These are phyloP conservation scores for Cataglyphis livida DNA, from an alignment of 2,888 invertebrate species.

Conservation along the genomic window DNA sequence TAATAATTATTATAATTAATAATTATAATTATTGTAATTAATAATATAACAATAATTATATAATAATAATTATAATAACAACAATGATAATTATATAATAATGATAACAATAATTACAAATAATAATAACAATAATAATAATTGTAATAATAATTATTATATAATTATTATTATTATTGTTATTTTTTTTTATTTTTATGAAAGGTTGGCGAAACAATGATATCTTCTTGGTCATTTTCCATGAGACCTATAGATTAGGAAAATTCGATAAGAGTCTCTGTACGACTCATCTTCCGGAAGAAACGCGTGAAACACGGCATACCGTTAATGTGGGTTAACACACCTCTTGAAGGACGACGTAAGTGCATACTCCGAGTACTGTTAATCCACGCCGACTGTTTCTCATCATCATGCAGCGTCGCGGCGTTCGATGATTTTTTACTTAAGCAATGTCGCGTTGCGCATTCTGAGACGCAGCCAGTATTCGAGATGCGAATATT, in stretches of 20 bases:
- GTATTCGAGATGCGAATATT: background rate
- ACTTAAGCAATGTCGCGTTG: slow-evolving; percentile 51
- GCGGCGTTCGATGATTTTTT: slow-evolving; percentile 61
- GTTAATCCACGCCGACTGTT: slow-evolving; percentile 55
- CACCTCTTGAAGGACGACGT: slow-evolving; percentile 57
- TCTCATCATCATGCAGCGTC: slow-evolving; percentile 66
- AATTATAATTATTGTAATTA: no score
- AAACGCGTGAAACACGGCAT: slow-evolving; percentile 42
- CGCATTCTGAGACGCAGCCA: slow-evolving; percentile 48
- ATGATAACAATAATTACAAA: no score
- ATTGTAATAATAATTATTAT: no score
- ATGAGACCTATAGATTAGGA: slow-evolving; percentile 19
- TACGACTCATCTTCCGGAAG: slow-evolving; percentile 47
- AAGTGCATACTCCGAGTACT: slow-evolving; percentile 62
- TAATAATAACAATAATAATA: no score
- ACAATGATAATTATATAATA: no score
- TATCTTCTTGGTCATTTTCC: slow-evolving; percentile 25
- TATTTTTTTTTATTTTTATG: background rate
- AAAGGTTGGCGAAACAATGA: background rate
- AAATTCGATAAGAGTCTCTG: background rate
- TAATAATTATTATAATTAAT: no score
- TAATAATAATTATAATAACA: no score
- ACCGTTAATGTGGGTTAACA: slow-evolving; percentile 67
- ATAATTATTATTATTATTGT: no score
- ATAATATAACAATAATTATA: no score